Base-by-base conservation (phyloP, 2,888 invertebrate genomes). In the Bombylius major region DNA sequence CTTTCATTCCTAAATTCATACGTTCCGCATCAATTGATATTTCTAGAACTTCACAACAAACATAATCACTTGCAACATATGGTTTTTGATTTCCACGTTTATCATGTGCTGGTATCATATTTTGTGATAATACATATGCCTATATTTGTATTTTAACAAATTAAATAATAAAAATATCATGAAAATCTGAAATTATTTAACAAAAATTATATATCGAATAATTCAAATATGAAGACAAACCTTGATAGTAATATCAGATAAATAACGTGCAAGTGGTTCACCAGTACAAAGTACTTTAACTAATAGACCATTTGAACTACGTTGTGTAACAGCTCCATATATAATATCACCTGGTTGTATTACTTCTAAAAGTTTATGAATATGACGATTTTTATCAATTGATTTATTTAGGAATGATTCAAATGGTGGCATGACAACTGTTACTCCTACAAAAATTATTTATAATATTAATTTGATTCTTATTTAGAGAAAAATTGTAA, bases 21-120 rank as follows among this genome's bases (percentile, higher is more conserved):
- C 90, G 90, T 77, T 90, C 89, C 55, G 87, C 84, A 72, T 90
- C 89, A 50, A 87, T 84, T 70, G 87, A 87, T 61, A 89, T 86
- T 79, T 89, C 89, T 67, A 90, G 79, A 53, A 91, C 86, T 79
- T 90, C 90, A 74, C 90, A 90, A 79, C 90, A 87, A 58, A 92
- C 85, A 65, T 85, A 84, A 77, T 91, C 90, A 78, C 87, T 87
- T 75, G 82, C 81, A 75, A 84, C 82, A 79, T 86, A 89, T 75
- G 80, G 80, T 72, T 87, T 83, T 60, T 85, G 79, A 72, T 83
- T 85, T 72, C 84, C 85, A 68, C 82, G 82, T 79, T 87, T 87
- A 79, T 89, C 89, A 70, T 86, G 80, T 50, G 87, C 87, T 13
- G 60, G 61, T 13, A 64, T 55, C 51, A 61, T 57, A 51, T 62